Base-by-base conservation (phyloP, 2,113 vertebrate genomes). In the Hypomesus transpacificus region DNA sequence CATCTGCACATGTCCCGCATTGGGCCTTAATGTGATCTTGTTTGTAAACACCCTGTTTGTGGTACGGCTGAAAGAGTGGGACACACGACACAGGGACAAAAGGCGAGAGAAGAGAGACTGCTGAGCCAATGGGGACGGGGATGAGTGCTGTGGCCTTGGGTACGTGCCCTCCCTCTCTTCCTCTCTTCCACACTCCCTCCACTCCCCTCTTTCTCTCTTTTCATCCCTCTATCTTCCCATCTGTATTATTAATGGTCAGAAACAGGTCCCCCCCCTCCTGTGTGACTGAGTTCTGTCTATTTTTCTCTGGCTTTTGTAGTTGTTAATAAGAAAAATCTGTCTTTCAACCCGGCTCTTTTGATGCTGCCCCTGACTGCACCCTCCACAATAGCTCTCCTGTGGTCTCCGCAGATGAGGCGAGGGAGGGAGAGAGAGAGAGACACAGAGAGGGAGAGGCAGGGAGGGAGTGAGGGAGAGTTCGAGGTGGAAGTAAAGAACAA, bases 311-410 rank as follows among this genome's bases (percentile, higher is more conserved):
- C 81, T 82, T 91, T 84, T 86, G 79, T 84, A 77, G 79, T 66
- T 75, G 85, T 82, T 90, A 90, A 87, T 87, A 89, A 90, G 82
- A 86, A 85, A 90, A 87, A 86, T 82, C 70, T 81, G 80, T 90
- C 84, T 88, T 88, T 85, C 75, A 80, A 73, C 76, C 73, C 77
- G 28, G 76, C 82, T 84, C 76, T 84, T 86, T 86, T 85, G 81
- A 90, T 84, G 81, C 68, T 71, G 81, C 75, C 69, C 82, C 82
- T 58, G 74, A 84, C 81, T 84, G 80, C 82, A 78, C 81, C 82
- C 81, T 79, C 80, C 83, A 89, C 86, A 91, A 89, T 81, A 81
- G 87, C 82, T 87, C 89, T 89, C 89, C 85, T 73, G 85, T 81
- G 81, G 84, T 81, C 85, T 51, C 22, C 59, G 79, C 16, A 81